Evolutionary conservation across 2,888 invertebrate genomes (phyloP).

Genomic region (Leucoma salicis): DNA sequence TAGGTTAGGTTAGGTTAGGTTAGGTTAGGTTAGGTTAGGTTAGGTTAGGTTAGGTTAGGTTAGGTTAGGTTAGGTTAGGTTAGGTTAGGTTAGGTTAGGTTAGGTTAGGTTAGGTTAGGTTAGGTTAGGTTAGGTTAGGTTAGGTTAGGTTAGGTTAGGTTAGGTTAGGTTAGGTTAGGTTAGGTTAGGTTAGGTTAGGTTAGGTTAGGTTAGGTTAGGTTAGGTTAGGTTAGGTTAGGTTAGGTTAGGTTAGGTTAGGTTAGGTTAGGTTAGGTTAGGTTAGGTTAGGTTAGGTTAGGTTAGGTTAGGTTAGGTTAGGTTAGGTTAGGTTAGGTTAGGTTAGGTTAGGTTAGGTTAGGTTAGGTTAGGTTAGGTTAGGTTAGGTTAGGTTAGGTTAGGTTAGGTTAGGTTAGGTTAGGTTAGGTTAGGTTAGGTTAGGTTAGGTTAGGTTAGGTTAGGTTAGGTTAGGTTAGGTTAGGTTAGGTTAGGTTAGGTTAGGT

Average conservation of each 20-base stretch:
- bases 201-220: constrained; percentile 24
- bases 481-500: too few relatives aligned
- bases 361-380: too few relatives aligned
- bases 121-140: constrained; percentile 27
- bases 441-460: too few relatives aligned
- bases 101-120: constrained; percentile 15
- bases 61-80: constrained; percentile 25
- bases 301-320: constrained; percentile 26
- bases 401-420: too few relatives aligned
- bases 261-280: constrained; percentile 11
- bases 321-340: too few relatives aligned
- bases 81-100: constrained; percentile 23
- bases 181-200: constrained; percentile 28
- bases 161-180: constrained; percentile 27
- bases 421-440: too few relatives aligned
- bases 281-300: constrained; percentile 19
- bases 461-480: too few relatives aligned
- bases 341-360: too few relatives aligned
- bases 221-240: constrained; percentile 27
- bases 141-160: constrained; percentile 27
- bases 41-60: constrained; percentile 18
- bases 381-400: too few relatives aligned
- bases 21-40: constrained; percentile 25
- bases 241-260: constrained; percentile 16
- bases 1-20: constrained; percentile 25